Evolutionary conservation across 2,113 vertebrate species (phyloP).

Genomic region (human): GRCh38 chr11:87663501-87664000

Average conservation of each 20-base stretch:
- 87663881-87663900: too few species aligned
- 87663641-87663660: neutral
- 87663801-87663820: neutral
- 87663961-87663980: neutral
- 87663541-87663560: neutral
- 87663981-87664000: neutral
- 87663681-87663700: neutral
- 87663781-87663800: neutral
- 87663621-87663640: neutral
- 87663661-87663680: neutral
- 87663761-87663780: neutral
- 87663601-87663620: neutral
- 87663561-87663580: neutral
- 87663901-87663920: neutral
- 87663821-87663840: neutral
- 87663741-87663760: neutral
- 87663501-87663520: slow-evolving; percentile 50
- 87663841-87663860: neutral
- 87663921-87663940: neutral
- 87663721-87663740: neutral
- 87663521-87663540: neutral
- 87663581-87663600: neutral
- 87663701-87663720: neutral
- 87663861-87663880: neutral
- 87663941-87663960: neutral